Evolutionary conservation across 2,797 vertebrate genomes (phyloP).

Genomic region (Merluccius polli): DNA sequence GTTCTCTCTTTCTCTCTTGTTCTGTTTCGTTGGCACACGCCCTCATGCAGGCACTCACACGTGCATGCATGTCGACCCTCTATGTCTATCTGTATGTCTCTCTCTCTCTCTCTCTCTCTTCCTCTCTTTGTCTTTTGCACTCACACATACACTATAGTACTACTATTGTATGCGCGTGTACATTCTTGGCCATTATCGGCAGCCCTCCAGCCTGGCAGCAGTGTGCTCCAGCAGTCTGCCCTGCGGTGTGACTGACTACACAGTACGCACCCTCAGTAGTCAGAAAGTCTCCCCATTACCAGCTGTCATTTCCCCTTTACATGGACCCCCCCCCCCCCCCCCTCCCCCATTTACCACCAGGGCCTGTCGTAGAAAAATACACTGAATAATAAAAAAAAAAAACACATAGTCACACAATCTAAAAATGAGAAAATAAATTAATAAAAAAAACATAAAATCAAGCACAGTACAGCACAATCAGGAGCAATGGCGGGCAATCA

Average conservation of each 20-base stretch:
- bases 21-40: constrained; percentile 8
- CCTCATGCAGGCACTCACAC: constrained; percentile 14
- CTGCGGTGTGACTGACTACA: constrained; percentile 50
- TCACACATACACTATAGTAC: not conserved
- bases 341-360: not conserved
- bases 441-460: not conserved
- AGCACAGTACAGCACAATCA: not conserved
- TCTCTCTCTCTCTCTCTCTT: not conserved
- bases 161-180: not conserved
- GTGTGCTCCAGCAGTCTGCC: constrained; percentile 41
- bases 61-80: not conserved
- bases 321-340: too few species aligned
- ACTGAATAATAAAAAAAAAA: not conserved
- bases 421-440: not conserved
- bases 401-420: too few species aligned
- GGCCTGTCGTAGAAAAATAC: not conserved
- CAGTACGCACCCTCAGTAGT: constrained; percentile 38
- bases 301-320: constrained; percentile 8
- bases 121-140: not conserved
- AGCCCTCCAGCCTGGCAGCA: constrained; percentile 42
- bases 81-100: not conserved
- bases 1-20: constrained; percentile 9
- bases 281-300: constrained; percentile 37
- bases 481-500: not conserved
- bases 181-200: constrained; percentile 32